Evolutionary conservation across 1,140 invertebrate species (phyloP), one percentile per base, ranked within the genome.

Genomic region (Cydia amplana): DNA sequence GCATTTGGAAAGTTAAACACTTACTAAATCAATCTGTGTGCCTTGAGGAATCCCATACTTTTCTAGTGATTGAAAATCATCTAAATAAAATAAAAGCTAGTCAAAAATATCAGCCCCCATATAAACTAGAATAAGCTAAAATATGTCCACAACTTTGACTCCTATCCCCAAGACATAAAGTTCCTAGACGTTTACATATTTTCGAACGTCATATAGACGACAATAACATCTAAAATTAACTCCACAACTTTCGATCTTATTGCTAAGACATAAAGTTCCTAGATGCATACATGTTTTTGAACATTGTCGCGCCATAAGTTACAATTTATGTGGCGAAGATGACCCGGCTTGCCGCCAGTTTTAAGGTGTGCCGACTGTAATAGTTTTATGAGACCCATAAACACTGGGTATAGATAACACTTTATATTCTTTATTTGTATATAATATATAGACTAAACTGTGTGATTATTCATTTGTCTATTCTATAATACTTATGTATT

Each of bases 261-360:
- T 23, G 6, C 55, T 0, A 23, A 10, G 18, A 3, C 20, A 23
- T 60, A 60, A 60, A 60, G 55, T 12, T 60, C 20, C 16, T 23
- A 12, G 16, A 0, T 18, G 16, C n/a, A 3, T 60, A 60, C 7
- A 60, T 60, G 4, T 60, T 60, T 60, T 23, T 23, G 55, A n/a
- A 60, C 7, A 0, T 23, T 3, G 2, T 10, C 18, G 55, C 55
- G 32, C 65, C 65, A 70, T 70, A 70, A 70, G 28, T 70, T 70
- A 70, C 28, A 70, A 70, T 70, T 70, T 70, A 70, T 70, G 65
- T 28, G 65, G 65, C 18, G 65, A 70, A 32, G 65, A 70, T 70
- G 65, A 70, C 65, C 65, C 36, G 65, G 7, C 16, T 36, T 9
- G 25, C 18, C 55, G 64, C 18, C 36, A 20, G 28, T 70, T 70